Conservation (phyloP, 2,888 invertebrate genomes). For the Drosophila anomalata region DNA sequence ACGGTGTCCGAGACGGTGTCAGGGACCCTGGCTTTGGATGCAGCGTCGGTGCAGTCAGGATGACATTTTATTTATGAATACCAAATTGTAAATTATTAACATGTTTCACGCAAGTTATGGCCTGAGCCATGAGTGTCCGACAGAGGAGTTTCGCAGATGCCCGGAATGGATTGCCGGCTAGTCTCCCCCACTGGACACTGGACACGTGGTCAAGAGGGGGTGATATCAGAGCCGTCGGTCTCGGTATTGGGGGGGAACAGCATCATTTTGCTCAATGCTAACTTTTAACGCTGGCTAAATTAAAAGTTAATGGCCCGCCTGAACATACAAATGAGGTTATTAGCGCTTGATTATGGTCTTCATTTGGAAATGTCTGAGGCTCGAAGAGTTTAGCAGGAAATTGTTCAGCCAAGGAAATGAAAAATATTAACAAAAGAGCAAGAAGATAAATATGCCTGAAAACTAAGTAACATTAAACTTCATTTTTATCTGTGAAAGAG, state of each 20-base stretch:
- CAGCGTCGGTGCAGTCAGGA: conserved; percentile 59
- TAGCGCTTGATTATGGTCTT: conserved; percentile 73
- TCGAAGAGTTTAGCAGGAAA: conserved; percentile 11
- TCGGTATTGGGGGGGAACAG: conserved; percentile 1
- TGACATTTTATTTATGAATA: conserved; percentile 84
- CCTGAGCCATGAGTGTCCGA: conserved; percentile 51
- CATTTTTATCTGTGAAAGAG: background rate
- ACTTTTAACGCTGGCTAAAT: conserved; percentile 63
- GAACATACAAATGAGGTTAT: conserved; percentile 76
- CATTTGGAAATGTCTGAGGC: conserved; percentile 59
- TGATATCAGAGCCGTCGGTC: background rate
- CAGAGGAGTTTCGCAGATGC: conserved; percentile 24
- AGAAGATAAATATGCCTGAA: background rate
- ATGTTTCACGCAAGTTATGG: conserved; percentile 82
- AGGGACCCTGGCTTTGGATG: conserved; percentile 17
- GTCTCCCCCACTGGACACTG: conserved; percentile 31
- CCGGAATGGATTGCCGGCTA: conserved; percentile 57
- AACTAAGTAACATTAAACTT: too few species aligned
- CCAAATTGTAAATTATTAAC: conserved; percentile 84
- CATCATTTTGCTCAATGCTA: conserved; percentile 39
- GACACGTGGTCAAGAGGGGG: conserved; percentile 34
- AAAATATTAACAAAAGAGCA: conserved; percentile 3
- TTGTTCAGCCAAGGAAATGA: conserved; percentile 9
- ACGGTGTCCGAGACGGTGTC: background rate
- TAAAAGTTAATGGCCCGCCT: conserved; percentile 72